phyloP scores from a whole-genome alignment of 2,888 invertebrate genomes.

The Cheilosia vulpina region DNA sequence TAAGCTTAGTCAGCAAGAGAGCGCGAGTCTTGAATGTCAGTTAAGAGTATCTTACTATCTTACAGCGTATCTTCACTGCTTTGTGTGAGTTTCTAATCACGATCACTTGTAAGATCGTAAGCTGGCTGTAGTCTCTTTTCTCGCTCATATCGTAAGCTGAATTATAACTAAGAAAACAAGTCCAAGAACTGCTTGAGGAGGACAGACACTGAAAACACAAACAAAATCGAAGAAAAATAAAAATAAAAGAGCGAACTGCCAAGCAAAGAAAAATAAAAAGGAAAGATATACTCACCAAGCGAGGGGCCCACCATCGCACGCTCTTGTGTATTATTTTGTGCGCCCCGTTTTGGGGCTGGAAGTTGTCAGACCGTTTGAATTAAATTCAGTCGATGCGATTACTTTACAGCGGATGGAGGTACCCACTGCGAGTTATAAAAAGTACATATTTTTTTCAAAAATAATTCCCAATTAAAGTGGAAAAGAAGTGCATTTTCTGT shows the following conservation, averaged over 20 bases:
- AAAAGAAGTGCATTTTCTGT: slow-evolving; percentile 48
- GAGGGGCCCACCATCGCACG: slow-evolving; percentile 42
- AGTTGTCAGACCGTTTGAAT: slow-evolving; percentile 71
- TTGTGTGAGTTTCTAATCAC: neutral
- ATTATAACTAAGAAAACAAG: slow-evolving; percentile 33
- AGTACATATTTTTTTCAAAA: slow-evolving; percentile 49
- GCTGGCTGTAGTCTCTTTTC: slow-evolving; percentile 42
- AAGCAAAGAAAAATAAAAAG: slow-evolving; percentile 14
- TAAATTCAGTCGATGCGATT: slow-evolving; percentile 84
- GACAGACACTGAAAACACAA: slow-evolving; percentile 3
- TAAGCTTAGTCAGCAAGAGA: slow-evolving; percentile 31
- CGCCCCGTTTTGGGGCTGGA: slow-evolving; percentile 74
- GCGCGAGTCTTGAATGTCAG: neutral
- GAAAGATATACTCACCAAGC: slow-evolving; percentile 36
- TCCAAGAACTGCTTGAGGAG: slow-evolving; percentile 49
- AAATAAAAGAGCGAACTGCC: slow-evolving; percentile 6
- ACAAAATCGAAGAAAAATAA: slow-evolving; percentile 20
- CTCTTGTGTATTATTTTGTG: slow-evolving; percentile 33
- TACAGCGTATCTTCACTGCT: neutral
- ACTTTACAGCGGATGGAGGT: slow-evolving; percentile 84
- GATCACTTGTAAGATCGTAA: slow-evolving; percentile 66
- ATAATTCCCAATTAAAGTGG: slow-evolving; percentile 57
- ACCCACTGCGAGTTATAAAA: slow-evolving; percentile 77
- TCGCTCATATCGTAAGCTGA: slow-evolving; percentile 63
- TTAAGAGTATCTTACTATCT: slow-evolving; percentile 16